A percentile compares a stretch with the other conserved stretches of the same genome.
These are phyloP conservation scores for Tetragonula carbonaria DNA, from an alignment of 2,888 invertebrate genomes.

Conservation along the genomic window DNA sequence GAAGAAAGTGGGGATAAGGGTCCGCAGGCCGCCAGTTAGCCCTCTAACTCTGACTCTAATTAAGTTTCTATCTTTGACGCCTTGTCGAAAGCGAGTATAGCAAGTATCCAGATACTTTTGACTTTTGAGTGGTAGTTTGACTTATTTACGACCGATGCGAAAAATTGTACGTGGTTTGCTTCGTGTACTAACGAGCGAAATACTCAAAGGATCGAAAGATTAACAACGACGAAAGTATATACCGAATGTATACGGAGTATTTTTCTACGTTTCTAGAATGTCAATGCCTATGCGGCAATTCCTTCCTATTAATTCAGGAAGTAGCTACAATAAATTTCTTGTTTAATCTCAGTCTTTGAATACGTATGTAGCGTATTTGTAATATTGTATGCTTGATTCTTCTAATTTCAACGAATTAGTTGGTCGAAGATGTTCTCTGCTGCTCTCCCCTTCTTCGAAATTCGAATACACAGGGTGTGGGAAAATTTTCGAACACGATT, in stretches of 20 bases:
- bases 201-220: background rate
- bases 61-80: no score
- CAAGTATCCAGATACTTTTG: no score
- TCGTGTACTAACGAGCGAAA: background rate
- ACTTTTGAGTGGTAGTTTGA: no score
- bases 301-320: no score
- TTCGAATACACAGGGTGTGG: background rate
- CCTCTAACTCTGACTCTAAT: no score
- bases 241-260: background rate
- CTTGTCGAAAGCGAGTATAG: no score
- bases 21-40: no score
- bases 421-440: background rate
- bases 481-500: background rate
- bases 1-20: no score
- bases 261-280: conserved; percentile 9
- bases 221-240: background rate
- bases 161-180: background rate
- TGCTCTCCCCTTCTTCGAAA: background rate
- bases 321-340: background rate
- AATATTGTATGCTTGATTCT: background rate
- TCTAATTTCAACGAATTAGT: background rate
- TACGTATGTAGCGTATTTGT: no score
- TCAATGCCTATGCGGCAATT: background rate
- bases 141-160: background rate
- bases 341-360: background rate